Percentiles rank a stretch among this genome's conserved stretches.
These are phyloP conservation scores for Actinemys pallida DNA, from an alignment of 2,113 vertebrate genomes.

Conservation along the genomic window DNA sequence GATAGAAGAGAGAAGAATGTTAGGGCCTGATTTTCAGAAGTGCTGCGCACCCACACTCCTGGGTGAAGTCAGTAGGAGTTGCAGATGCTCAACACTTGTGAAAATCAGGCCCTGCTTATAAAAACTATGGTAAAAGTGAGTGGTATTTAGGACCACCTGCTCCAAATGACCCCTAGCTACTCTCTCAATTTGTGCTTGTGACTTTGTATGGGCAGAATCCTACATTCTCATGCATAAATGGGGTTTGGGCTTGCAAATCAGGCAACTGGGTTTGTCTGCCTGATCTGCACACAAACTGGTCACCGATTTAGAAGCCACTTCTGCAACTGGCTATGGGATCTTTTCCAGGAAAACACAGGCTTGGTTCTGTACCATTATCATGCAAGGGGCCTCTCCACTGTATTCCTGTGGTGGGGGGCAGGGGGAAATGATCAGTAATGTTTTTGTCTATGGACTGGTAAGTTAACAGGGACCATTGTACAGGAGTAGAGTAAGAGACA, in stretches of 20 bases:
- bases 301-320: neutral
- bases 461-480: too few species aligned
- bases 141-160: neutral
- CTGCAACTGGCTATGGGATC: neutral
- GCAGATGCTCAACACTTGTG: neutral
- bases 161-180: neutral
- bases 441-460: neutral
- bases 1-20: neutral
- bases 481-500: neutral
- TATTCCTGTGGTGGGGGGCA: neutral
- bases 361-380: neutral
- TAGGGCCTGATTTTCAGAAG: neutral
- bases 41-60: neutral
- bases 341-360: fast-evolving
- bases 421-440: neutral
- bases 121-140: fast-evolving
- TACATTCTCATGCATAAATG: neutral
- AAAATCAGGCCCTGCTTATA: neutral
- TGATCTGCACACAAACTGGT: neutral
- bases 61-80: neutral
- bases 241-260: neutral
- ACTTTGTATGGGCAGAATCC: neutral
- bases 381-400: neutral
- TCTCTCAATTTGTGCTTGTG: neutral
- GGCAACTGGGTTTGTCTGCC: neutral